phyloP scores from a whole-genome alignment of 2,797 vertebrate genomes.

The Sciurus vulgaris region DNA sequence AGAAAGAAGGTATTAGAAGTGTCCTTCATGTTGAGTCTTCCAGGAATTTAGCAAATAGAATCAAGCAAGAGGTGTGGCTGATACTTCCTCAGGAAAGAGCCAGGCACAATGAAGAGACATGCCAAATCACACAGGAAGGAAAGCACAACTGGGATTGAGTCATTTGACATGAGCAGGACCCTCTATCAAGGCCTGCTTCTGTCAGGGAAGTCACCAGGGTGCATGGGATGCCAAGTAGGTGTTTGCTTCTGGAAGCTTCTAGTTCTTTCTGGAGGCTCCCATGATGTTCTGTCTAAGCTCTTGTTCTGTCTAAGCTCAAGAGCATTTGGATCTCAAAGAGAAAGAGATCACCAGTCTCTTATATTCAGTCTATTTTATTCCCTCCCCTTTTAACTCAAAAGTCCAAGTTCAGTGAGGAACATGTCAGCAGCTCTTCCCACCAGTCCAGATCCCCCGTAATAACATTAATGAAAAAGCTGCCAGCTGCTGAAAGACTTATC shows the following conservation, averaged over 20 bases:
- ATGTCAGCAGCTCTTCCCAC: too few species aligned
- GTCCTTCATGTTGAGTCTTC: not conserved
- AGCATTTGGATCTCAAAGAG: not conserved
- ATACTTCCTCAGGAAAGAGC: not conserved
- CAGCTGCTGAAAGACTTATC: not conserved
- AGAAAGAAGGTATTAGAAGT: not conserved
- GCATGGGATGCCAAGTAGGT: not conserved
- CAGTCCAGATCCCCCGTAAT: not conserved
- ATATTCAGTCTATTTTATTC: not conserved
- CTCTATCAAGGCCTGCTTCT: not conserved
- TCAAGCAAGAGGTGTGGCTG: not conserved
- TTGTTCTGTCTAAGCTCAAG: not conserved
- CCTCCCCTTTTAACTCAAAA: not conserved
- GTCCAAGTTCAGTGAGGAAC: not conserved
- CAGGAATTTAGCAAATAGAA: not conserved
- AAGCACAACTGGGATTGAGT: not conserved
- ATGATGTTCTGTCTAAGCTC: not conserved
- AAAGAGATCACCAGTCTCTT: not conserved
- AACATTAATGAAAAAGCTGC: fast-evolving
- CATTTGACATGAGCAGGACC: not conserved
- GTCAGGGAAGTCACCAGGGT: not conserved
- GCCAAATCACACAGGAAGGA: not conserved
- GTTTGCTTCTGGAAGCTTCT: not conserved
- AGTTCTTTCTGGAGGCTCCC: not conserved
- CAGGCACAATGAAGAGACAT: not conserved